phyloP scores from a whole-genome alignment of 1,140 invertebrate species.

The Drosophila ananassae region DNA sequence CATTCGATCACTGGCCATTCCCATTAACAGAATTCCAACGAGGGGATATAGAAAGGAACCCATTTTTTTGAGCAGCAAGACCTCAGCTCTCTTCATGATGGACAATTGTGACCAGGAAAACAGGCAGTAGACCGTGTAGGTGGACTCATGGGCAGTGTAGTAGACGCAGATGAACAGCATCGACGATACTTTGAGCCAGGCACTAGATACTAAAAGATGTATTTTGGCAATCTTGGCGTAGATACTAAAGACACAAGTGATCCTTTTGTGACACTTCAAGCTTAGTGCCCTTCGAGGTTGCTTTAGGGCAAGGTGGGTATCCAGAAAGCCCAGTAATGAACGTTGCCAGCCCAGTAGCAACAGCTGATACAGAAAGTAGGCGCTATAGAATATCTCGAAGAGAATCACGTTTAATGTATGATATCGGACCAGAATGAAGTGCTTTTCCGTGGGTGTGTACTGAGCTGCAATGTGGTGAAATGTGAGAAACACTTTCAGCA shows the following conservation, averaged over 20 bases:
- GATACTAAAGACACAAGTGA: conserved; percentile 8
- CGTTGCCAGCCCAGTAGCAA: conserved; percentile 20
- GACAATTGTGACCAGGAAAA: background rate
- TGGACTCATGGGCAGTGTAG: conserved; percentile 17
- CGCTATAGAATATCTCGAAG: conserved; percentile 22
- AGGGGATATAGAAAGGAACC: conserved; percentile 23
- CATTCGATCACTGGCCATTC: conserved; percentile 26
- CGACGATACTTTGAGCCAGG: conserved; percentile 21
- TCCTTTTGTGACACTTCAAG: background rate
- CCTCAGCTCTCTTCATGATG: background rate
- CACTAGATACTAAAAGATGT: conserved; percentile 8
- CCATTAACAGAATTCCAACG: conserved; percentile 8
- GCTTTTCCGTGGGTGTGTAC: conserved; percentile 7
- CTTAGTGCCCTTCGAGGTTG: background rate
- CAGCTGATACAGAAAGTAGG: conserved; percentile 29
- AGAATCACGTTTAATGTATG: conserved; percentile 23
- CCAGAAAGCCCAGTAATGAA: conserved; percentile 1
- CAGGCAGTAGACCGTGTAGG: conserved; percentile 22
- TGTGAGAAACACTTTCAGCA: conserved; percentile 5
- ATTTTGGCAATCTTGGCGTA: conserved; percentile 4
- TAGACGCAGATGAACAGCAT: conserved; percentile 23
- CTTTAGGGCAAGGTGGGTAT: background rate
- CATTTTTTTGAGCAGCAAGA: conserved; percentile 16
- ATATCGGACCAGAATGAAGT: conserved; percentile 11
- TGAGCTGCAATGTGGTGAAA: conserved; percentile 25